phyloP scores from a whole-genome alignment of 2,888 invertebrate genomes.

The Caenorhabditis becei region DNA sequence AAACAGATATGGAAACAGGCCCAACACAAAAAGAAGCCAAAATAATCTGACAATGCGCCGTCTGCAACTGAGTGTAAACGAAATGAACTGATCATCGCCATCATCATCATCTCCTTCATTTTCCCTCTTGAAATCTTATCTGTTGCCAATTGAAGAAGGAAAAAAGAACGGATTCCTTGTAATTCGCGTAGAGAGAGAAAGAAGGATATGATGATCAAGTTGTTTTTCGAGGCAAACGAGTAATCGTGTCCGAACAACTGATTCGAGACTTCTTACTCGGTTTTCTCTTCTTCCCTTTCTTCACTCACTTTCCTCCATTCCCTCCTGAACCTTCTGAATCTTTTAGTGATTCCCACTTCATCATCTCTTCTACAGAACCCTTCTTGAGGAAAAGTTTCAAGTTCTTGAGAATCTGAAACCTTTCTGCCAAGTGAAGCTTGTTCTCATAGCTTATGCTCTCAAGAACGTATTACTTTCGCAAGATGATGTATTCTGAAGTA shows the following conservation, averaged over 20 bases:
- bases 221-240: constrained; percentile 44
- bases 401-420: no score
- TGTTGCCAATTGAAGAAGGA: background rate
- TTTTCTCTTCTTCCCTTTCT: background rate
- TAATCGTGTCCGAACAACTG: constrained; percentile 4
- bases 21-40: constrained; percentile 1
- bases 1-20: background rate
- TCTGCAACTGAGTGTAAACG: constrained; percentile 31
- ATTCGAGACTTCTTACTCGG: background rate
- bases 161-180: background rate
- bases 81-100: constrained; percentile 23
- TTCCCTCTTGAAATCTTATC: background rate
- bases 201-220: constrained; percentile 22
- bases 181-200: constrained; percentile 27
- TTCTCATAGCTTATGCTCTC: no score
- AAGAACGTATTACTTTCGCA: no score
- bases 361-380: no score
- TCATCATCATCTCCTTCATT: constrained; percentile 2
- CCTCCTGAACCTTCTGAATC: no score
- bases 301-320: constrained; percentile 3
- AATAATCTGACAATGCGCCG: background rate
- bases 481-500: no score
- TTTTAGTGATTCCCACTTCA: no score
- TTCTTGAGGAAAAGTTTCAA: no score
- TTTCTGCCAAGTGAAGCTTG: no score